Percentiles rank a stretch among this genome's conserved stretches.
phyloP scores from a whole-genome alignment of 2,113 vertebrate genomes.

The Phylloscopus trochilus region DNA sequence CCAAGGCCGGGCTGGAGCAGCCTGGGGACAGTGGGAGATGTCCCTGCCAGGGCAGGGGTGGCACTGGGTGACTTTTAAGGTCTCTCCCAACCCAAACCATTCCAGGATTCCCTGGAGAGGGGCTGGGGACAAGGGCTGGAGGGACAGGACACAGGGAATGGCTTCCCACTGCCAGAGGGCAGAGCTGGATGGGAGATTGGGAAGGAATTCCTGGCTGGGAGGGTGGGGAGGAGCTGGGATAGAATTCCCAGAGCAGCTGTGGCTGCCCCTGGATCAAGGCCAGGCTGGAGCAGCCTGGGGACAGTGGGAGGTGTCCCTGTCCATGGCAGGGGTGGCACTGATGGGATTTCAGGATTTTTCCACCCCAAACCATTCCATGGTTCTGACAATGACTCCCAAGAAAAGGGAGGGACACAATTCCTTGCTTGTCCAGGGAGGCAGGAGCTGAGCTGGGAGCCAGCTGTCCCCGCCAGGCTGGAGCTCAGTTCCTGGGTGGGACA shows the following conservation, averaged over 20 bases:
- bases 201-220: rapidly evolving
- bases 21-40: background rate
- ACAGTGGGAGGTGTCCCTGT: too few relatives aligned
- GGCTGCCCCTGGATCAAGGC: background rate
- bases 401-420: background rate
- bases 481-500: background rate
- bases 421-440: background rate
- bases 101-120: too few relatives aligned
- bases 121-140: too few relatives aligned
- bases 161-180: too few relatives aligned
- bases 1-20: background rate
- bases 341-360: background rate
- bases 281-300: too few relatives aligned
- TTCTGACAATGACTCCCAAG: background rate
- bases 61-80: too few relatives aligned
- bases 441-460: background rate
- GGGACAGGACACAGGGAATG: too few relatives aligned
- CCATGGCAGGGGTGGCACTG: background rate
- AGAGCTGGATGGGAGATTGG: too few relatives aligned
- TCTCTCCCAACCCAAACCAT: background rate
- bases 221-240: too few relatives aligned
- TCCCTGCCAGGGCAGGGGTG: too few relatives aligned
- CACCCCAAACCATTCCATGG: background rate
- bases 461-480: background rate
- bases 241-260: background rate